These are phyloP conservation scores for Acipenser ruthenus DNA, from an alignment of 2,797 vertebrate species.

Conservation along the genomic window DNA sequence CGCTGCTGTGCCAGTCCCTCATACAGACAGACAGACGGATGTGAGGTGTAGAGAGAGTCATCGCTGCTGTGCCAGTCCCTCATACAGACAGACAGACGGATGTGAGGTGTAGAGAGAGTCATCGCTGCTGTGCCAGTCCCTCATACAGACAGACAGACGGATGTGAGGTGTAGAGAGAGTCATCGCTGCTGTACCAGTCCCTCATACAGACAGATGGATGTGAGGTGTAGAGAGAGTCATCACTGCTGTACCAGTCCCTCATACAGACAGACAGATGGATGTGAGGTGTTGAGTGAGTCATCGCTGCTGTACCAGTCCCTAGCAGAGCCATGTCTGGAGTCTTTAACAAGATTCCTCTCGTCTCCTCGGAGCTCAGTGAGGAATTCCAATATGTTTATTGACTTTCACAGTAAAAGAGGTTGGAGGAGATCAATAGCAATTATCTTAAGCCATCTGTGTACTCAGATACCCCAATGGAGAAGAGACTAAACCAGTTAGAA, in stretches of 20 bases:
- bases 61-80: neutral
- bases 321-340: constrained; percentile 50
- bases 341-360: constrained; percentile 37
- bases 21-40: too few species aligned
- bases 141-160: too few species aligned
- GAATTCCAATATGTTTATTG: constrained; percentile 1
- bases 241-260: too few species aligned
- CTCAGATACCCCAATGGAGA: neutral
- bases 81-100: constrained; percentile 25
- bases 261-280: too few species aligned
- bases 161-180: too few species aligned
- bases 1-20: too few species aligned
- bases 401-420: neutral
- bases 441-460: neutral
- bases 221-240: too few species aligned
- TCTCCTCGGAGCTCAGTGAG: neutral
- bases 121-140: too few species aligned
- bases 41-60: neutral
- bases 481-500: too few species aligned
- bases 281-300: constrained; percentile 27
- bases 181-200: too few species aligned
- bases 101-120: too few species aligned
- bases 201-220: too few species aligned
- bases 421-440: constrained; percentile 1
- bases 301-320: constrained; percentile 30